Base-by-base conservation (phyloP, 1,140 invertebrate genomes). In the Trichonephila clavipes region DNA sequence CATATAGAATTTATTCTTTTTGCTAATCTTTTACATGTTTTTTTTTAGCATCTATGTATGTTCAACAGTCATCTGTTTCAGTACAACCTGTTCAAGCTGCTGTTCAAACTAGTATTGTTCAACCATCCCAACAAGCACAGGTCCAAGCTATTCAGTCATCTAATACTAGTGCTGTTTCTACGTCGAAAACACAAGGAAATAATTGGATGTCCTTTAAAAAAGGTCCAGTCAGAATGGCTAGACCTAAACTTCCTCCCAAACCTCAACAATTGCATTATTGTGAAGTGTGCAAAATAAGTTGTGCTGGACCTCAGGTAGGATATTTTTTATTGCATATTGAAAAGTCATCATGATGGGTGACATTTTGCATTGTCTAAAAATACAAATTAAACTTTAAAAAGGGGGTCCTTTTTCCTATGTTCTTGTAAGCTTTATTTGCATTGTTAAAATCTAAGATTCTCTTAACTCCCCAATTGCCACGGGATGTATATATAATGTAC, bases 261-360 rank as follows among this genome's bases (percentile, higher is more conserved):
- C 98, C 98, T 21, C 98, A 98, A 95, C 98, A 98, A 95, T 96
- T 99, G 85, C 98, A 99, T 96, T 99, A 99, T 96, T 99, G 98
- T 95, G 98, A 99, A 96, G 98, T 99, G 7, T 99, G 99, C 96
- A 99, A 99, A 95, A 99, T 99, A 95, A 99, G 98, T 94, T 99
- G 98, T 96, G 98, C 98, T 94, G 98, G 98, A 1, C 98, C 98
- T 3, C 98, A 98, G 96, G 97, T 97, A 95, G 95, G 94, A 94
- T 77, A 19, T 59, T 64, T 58, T 61, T 51, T 51, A 51, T 51
- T 51, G 34, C 34, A 51, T 51, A 51, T 51, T 51, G 10, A 51
- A 10, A 51, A 51, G 51, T 51, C 51, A 51, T 51, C 8, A 12
- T 51, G 10, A 51, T 51, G 10, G 4, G 34, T 40, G 4, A 40